A percentile compares a stretch with the other conserved stretches of the same genome.
Evolutionary conservation across 2,113 vertebrate species (phyloP).

Genomic region (Marcusenius ussheri): DNA sequence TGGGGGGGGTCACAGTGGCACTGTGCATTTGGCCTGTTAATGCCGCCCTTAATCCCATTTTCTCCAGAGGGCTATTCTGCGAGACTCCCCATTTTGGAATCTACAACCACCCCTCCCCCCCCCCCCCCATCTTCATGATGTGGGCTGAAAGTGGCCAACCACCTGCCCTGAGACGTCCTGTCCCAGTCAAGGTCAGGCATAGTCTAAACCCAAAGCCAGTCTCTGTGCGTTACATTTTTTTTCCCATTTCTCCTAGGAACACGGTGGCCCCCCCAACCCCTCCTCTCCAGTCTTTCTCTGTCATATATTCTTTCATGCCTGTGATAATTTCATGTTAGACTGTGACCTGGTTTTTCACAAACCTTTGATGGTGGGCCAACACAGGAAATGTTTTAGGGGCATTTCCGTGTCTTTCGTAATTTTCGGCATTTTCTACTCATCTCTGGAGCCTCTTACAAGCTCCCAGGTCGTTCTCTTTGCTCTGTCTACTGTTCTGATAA

Average conservation of each 20-base stretch:
- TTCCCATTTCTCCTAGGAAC: background rate
- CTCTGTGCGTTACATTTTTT: background rate
- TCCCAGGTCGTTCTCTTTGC: conserved; percentile 26
- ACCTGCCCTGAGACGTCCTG: background rate
- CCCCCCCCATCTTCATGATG: background rate
- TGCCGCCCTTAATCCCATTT: conserved; percentile 23
- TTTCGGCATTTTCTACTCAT: conserved; percentile 3
- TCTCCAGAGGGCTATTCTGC: background rate
- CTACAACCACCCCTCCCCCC: background rate
- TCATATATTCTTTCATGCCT: background rate
- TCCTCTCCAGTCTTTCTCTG: background rate
- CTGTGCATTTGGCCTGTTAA: conserved; percentile 18
- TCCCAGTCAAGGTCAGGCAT: conserved; percentile 16
- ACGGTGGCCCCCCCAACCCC: background rate
- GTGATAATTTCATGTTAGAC: background rate
- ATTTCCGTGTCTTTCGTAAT: conserved; percentile 15
- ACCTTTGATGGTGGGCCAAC: conserved; percentile 14
- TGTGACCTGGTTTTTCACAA: conserved; percentile 7
- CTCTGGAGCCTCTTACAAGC: conserved; percentile 27
- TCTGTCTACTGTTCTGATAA: conserved; percentile 18
- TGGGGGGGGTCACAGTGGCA: background rate
- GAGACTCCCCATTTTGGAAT: background rate
- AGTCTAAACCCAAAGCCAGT: background rate
- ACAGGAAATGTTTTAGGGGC: conserved; percentile 21
- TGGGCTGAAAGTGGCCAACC: background rate